phyloP scores from a whole-genome alignment of 2,797 vertebrate species.

The Pseudomugil tenellus region DNA sequence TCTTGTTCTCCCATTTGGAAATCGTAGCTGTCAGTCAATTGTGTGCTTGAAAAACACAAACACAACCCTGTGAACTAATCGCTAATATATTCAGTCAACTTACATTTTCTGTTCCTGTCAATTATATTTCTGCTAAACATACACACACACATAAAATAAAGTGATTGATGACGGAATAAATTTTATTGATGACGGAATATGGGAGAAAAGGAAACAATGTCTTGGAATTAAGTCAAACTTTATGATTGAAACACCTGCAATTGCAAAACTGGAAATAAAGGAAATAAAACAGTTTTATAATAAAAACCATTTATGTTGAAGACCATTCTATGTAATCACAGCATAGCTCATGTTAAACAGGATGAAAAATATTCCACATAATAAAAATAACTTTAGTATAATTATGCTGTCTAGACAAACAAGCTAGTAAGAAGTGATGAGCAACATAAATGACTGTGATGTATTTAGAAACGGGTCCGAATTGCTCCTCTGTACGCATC shows the following conservation, averaged over 20 bases:
- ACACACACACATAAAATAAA: not conserved
- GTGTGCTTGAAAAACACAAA: conserved; percentile 72
- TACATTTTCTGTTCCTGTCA: conserved; percentile 58
- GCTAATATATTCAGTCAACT: conserved; percentile 69
- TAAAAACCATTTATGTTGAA: too few species aligned
- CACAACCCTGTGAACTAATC: conserved; percentile 75
- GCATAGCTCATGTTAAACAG: not conserved
- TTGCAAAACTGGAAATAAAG: conserved; percentile 14
- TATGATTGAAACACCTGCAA: conserved; percentile 19
- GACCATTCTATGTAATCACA: not conserved
- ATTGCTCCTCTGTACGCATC: conserved; percentile 27
- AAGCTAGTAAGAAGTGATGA: conserved; percentile 28
- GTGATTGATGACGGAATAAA: too few species aligned
- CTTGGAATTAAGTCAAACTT: conserved; percentile 17
- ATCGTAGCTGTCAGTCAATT: conserved; percentile 83
- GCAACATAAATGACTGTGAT: conserved; percentile 18
- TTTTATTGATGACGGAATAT: conserved; percentile 28
- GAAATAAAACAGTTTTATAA: conserved; percentile 21
- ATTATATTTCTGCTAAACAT: conserved; percentile 33
- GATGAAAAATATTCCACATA: conserved; percentile 9
- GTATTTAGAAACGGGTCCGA: conserved; percentile 36
- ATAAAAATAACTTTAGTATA: conserved; percentile 21
- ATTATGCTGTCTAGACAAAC: conserved; percentile 26
- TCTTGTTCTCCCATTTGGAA: conserved; percentile 77
- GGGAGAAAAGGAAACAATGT: conserved; percentile 11